These are phyloP conservation scores for Phrynocephalus guinanensis DNA, from an alignment of 2,797 vertebrate species.

Conservation along the genomic window DNA sequence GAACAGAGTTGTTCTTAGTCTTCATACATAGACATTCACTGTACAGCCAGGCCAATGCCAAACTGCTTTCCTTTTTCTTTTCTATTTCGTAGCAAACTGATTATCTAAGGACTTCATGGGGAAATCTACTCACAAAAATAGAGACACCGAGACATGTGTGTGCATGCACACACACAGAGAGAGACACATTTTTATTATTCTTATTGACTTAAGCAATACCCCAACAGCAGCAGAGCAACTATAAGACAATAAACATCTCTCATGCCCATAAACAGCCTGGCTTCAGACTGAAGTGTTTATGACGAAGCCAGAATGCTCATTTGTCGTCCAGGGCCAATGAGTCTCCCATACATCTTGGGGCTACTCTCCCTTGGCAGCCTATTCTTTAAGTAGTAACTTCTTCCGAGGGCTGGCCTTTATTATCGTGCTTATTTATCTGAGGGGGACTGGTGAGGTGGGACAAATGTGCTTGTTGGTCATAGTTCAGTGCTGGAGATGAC, in stretches of 20 bases:
- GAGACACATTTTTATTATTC: conserved; percentile 18
- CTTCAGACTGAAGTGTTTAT: conserved; percentile 53
- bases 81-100: conserved; percentile 13
- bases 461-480: conserved; percentile 50
- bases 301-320: conserved; percentile 43
- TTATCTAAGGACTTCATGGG: conserved; percentile 11
- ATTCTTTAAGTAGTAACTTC: conserved; percentile 43
- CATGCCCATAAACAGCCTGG: conserved; percentile 48
- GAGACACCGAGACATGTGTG: too few relatives aligned
- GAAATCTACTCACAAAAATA: conserved; percentile 22
- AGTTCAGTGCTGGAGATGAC: conserved; percentile 60
- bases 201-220: conserved; percentile 46
- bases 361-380: conserved; percentile 41
- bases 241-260: conserved; percentile 55
- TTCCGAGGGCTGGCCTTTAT: conserved; percentile 37
- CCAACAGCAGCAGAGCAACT: conserved; percentile 54
- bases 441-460: conserved; percentile 41
- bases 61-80: conserved; percentile 18
- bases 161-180: conserved; percentile 1
- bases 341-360: conserved; percentile 48
- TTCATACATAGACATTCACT: conserved; percentile 17
- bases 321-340: conserved; percentile 45
- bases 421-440: conserved; percentile 65
- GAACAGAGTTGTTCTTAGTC: not conserved
- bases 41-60: not conserved